Conservation (phyloP, 2,113 vertebrate genomes). For the Sinocyclocheilus grahami region DNA sequence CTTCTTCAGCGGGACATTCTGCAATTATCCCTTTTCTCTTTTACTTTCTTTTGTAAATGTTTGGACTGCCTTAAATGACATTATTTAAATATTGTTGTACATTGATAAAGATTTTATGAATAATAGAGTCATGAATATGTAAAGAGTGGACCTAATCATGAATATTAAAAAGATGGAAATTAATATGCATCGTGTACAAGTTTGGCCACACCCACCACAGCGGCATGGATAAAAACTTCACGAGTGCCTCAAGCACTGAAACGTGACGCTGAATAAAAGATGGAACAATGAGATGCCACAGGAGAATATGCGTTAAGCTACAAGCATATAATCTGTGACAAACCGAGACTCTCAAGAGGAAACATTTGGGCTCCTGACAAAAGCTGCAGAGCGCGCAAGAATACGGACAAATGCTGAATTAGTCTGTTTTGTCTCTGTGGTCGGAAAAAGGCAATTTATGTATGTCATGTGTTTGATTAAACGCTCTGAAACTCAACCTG, state of each 20-base stretch:
- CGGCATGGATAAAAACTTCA: slow-evolving; percentile 21
- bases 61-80: slow-evolving; percentile 75
- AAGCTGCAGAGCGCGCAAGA: slow-evolving; percentile 65
- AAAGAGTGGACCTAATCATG: slow-evolving; percentile 47
- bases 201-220: slow-evolving; percentile 34
- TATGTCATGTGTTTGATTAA: slow-evolving; percentile 64
- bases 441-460: slow-evolving; percentile 52
- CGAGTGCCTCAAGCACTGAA: slow-evolving; percentile 33
- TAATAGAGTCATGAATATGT: slow-evolving; percentile 62
- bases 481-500: slow-evolving; percentile 48
- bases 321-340: not conserved
- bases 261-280: not conserved
- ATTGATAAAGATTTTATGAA: slow-evolving; percentile 70
- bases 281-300: not conserved
- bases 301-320: not conserved
- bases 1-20: slow-evolving; percentile 57
- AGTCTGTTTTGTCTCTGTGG: slow-evolving; percentile 56
- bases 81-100: slow-evolving; percentile 66
- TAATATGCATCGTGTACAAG: slow-evolving; percentile 20
- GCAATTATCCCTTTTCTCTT: slow-evolving; percentile 56
- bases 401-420: not conserved
- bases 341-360: not conserved
- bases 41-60: slow-evolving; percentile 66
- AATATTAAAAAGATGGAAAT: slow-evolving; percentile 33
- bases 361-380: slow-evolving; percentile 48